Evolutionary conservation across 2,797 vertebrate species (phyloP).

Genomic region (Mus caroli): DNA sequence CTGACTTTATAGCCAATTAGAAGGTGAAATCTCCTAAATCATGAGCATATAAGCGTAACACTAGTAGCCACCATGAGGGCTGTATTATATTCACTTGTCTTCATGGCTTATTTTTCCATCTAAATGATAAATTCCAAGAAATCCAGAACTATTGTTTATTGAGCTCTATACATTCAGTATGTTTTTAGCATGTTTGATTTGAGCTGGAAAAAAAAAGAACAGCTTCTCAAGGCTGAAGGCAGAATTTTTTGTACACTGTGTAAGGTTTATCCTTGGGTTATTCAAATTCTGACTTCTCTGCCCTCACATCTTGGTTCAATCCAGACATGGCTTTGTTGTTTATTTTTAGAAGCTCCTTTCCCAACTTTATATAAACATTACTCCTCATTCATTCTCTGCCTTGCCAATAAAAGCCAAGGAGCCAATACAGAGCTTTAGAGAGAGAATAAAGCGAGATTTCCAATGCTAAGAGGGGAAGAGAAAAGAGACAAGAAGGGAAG

Average conservation of each 20-base stretch:
- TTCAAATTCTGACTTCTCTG: background rate
- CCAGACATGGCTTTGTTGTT: background rate
- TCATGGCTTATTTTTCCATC: conserved; percentile 29
- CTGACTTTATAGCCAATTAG: conserved; percentile 28
- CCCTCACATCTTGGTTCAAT: background rate
- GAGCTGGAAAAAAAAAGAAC: background rate
- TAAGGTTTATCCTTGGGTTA: background rate
- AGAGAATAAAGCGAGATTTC: background rate
- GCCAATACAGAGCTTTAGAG: background rate
- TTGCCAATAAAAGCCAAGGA: background rate
- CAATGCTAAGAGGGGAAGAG: background rate
- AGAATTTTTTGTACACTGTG: background rate
- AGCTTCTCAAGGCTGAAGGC: conserved; percentile 9
- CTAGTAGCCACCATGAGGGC: background rate
- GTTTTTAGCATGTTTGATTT: conserved; percentile 45
- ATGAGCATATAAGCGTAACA: background rate
- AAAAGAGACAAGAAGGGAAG: background rate
- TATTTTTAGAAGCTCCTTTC: background rate
- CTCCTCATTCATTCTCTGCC: background rate
- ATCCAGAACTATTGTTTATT: conserved; percentile 17
- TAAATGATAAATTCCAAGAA: conserved; percentile 57
- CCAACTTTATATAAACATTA: background rate
- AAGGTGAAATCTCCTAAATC: background rate
- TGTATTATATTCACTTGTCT: conserved; percentile 39
- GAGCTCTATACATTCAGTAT: conserved; percentile 27